Base-by-base conservation (phyloP, 1,140 invertebrate species). In the Pseudomyrmex sp. region DNA sequence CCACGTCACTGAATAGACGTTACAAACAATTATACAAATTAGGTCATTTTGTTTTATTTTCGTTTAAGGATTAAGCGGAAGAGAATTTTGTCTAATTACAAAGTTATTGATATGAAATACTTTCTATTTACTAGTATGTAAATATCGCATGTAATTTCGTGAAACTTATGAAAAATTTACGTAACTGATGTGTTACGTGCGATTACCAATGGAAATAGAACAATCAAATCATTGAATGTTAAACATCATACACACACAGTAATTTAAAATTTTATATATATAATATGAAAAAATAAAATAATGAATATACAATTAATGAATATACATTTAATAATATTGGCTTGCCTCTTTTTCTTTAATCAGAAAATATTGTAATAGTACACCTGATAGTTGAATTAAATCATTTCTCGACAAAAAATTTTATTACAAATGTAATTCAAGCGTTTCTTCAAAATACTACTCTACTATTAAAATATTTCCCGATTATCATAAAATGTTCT, bases 101-200 rank as follows among this genome's bases (percentile, higher is more conserved):
- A 75, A 48, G 8, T 59, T 18, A 75, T 75, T 82, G 87, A 90
- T 91, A 89, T 90, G 85, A 83, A 84, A 86, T 88, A 91, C 63
- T 83, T 79, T 66, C 82, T 80, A 58, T 74, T 85, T 68, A 35
- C 35, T 35, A 35, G 5, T 35, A 7, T 35, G 35, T 86, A 91
- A 91, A 90, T 91, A 91, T 89, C 91, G 90, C 75, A 85, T 44
- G 84, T 50, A 66, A 83, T 88, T 87, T 73, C 85, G 86, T 86
- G 85, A 90, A 91, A 80, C 90, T 87, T 87, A 85, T 82, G 62
- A 58, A 85, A 75, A 74, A 85, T 82, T 85, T 69, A 48, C 77
- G 5, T 18, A 82, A 83, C 56, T 66, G 79, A 80, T 20, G 63
- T 35, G 35, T 35, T 35, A 69, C 69, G 44, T 44, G 52, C 1